phyloP scores from a whole-genome alignment of 2,888 invertebrate species.

The Atherix ibis region DNA sequence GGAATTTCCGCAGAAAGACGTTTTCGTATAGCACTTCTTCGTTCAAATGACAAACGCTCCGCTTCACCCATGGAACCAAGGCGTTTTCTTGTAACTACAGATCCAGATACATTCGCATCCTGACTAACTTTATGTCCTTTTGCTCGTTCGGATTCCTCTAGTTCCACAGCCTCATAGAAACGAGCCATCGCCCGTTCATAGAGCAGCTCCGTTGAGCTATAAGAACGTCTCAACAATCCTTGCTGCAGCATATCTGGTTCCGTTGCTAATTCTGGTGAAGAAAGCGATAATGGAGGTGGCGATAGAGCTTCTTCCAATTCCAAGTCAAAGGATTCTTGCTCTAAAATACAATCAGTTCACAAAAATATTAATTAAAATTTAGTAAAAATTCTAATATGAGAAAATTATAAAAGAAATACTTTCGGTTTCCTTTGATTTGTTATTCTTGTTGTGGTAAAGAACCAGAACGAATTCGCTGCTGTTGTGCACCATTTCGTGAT shows the following conservation, averaged over 20 bases:
- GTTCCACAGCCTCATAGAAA: conserved; percentile 60
- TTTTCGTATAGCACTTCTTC: conserved; percentile 33
- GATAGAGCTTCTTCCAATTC: conserved; percentile 50
- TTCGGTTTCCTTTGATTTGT: conserved; percentile 35
- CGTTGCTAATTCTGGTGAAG: conserved; percentile 60
- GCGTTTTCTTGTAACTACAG: conserved; percentile 25
- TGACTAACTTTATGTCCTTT: conserved; percentile 21
- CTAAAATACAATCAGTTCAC: conserved; percentile 18
- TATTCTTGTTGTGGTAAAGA: conserved; percentile 43
- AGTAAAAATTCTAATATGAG: not conserved
- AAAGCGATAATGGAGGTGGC: conserved; percentile 66
- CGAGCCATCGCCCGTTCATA: conserved; percentile 71
- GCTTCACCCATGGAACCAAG: conserved; percentile 37
- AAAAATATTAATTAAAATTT: conserved; percentile 3
- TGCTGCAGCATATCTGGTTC: conserved; percentile 39
- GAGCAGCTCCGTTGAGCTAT: conserved; percentile 67
- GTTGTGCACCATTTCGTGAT: conserved; percentile 37
- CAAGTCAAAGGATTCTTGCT: conserved; percentile 43
- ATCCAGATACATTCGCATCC: conserved; percentile 14
- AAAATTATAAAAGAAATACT: conserved; percentile 24
- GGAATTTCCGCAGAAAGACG: conserved; percentile 35
- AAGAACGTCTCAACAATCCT: conserved; percentile 47
- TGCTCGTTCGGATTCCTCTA: conserved; percentile 49
- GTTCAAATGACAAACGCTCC: conserved; percentile 33
- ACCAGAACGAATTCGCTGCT: conserved; percentile 74